Evolutionary conservation across 2,797 vertebrate genomes (phyloP), one percentile per base, ranked within the genome.

Genomic region (Dromococcyx pavoninus): DNA sequence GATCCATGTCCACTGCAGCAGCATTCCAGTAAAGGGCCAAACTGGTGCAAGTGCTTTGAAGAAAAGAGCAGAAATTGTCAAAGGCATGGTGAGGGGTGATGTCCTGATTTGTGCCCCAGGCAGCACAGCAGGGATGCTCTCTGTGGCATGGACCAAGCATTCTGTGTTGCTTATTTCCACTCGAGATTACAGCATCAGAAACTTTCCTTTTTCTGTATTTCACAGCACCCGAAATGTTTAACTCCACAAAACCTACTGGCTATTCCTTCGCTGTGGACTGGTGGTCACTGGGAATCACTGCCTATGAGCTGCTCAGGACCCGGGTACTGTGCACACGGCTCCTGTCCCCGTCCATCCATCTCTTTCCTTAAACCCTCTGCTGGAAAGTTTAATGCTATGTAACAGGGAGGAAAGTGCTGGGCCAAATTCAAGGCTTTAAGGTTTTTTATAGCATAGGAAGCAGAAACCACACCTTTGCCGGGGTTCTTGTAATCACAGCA

Each of bases 261-360:
- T 99, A 99, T 92, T 99, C 99, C 91, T 99, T 99, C 37, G 98
- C 98, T 3, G 99, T 99, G 41, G 99, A 99, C 98, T 99, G 99
- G 99, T 99, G 99, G 99, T 99, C 99, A 0, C 90, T 99, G 96
- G 99, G 99, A 44, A 98, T 99, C 97, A 99, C 99, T 1, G 99
- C 99, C 8, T 99, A 99, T 2, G 99, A 99, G 96, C 98, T 99
- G 48, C 97, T 99, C 22, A 97, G 99, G 97, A 98, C 99, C 97
- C 98, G 99, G 98, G 99, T 99, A 98, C 0, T 17, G 61, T 64
- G 73, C 22, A 5, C 4, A 4, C 0, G 4, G 39, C 65, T 61
- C n/a, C 1, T 1, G 24, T 18, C 66, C 37, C 22, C 1, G 0
- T 30, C 28, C 2, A 1, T 30, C 64, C 5, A 0, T 28, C 41